These are phyloP conservation scores for Pyxicephalus adspersus DNA, from an alignment of 2,113 vertebrate species.

Conservation along the genomic window DNA sequence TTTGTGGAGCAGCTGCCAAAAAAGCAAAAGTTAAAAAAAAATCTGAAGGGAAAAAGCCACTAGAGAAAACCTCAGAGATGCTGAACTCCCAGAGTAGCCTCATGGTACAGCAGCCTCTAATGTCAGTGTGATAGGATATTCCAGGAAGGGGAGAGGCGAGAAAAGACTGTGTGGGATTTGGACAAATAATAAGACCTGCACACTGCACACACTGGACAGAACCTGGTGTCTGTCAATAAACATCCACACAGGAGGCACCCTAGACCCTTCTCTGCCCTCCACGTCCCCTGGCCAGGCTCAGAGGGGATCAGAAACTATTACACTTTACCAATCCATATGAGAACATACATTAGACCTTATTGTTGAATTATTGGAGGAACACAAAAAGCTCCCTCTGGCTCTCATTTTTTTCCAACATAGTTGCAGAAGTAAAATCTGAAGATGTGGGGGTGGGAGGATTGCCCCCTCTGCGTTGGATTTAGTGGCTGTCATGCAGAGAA, in stretches of 20 bases:
- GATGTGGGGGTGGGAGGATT: conserved; percentile 56
- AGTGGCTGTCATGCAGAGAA: conserved; percentile 57
- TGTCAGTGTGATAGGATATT: conserved; percentile 62
- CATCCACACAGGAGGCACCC: conserved; percentile 11
- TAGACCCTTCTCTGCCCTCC: background rate
- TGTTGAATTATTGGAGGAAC: conserved; percentile 43
- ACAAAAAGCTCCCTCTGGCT: conserved; percentile 39
- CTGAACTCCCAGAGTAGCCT: conserved; percentile 51
- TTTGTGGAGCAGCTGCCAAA: conserved; percentile 66
- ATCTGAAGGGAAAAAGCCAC: conserved; percentile 43
- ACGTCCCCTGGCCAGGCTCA: conserved; percentile 1
- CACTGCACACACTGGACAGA: conserved; percentile 36
- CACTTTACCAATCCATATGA: conserved; percentile 16
- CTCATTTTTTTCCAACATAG: conserved; percentile 40
- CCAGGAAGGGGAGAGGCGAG: conserved; percentile 66
- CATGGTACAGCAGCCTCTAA: conserved; percentile 38
- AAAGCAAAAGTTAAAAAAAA: conserved; percentile 45
- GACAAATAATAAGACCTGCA: conserved; percentile 54
- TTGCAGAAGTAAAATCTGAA: conserved; percentile 53
- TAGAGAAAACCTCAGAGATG: conserved; percentile 54
- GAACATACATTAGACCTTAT: conserved; percentile 30
- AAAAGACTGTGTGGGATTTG: conserved; percentile 62
- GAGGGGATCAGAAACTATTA: background rate
- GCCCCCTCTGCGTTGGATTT: conserved; percentile 54
- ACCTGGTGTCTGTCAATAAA: conserved; percentile 51